A percentile compares a stretch with the other conserved stretches of the same genome.
Evolutionary conservation across 2,113 vertebrate genomes (phyloP).

Genomic region (Lichenostomus cassidix): DNA sequence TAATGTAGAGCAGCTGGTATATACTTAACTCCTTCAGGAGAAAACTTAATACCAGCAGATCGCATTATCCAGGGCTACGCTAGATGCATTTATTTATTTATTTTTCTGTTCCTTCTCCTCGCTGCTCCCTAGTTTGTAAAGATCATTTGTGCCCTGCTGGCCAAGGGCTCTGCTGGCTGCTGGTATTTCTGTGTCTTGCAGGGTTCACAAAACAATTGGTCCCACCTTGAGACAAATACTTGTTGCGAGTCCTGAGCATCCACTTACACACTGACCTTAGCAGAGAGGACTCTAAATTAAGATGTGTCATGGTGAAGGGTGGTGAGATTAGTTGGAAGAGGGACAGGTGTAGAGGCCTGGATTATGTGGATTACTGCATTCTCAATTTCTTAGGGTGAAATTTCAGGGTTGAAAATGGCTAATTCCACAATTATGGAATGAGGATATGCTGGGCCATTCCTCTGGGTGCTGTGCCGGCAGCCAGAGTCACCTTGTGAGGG

Average conservation of each 20-base stretch:
- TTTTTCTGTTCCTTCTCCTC: rapidly evolving
- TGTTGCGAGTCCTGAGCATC: background rate
- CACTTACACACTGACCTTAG: background rate
- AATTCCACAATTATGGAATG: background rate
- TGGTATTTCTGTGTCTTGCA: background rate
- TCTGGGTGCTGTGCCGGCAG: background rate
- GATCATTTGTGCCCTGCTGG: rapidly evolving
- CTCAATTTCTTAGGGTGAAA: slow-evolving; percentile 28
- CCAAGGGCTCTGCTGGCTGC: background rate
- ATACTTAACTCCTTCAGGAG: slow-evolving; percentile 52
- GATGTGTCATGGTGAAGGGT: slow-evolving; percentile 54
- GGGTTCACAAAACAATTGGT: background rate
- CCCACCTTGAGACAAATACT: rapidly evolving
- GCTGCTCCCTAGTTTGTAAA: background rate
- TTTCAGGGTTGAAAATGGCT: slow-evolving; percentile 37
- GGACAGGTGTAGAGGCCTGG: slow-evolving; percentile 57
- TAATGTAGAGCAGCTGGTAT: slow-evolving; percentile 68
- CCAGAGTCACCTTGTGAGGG: background rate
- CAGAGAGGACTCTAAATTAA: slow-evolving; percentile 29
- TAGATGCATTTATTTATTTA: background rate
- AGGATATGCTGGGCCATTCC: background rate
- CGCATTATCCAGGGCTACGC: background rate
- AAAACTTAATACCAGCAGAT: slow-evolving; percentile 58
- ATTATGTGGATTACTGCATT: slow-evolving; percentile 45
- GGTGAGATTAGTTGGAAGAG: slow-evolving; percentile 48